Evolutionary conservation across 2,113 vertebrate species (phyloP), one percentile per base, ranked within the genome.

Genomic region (Circaetus cinerascens): DNA sequence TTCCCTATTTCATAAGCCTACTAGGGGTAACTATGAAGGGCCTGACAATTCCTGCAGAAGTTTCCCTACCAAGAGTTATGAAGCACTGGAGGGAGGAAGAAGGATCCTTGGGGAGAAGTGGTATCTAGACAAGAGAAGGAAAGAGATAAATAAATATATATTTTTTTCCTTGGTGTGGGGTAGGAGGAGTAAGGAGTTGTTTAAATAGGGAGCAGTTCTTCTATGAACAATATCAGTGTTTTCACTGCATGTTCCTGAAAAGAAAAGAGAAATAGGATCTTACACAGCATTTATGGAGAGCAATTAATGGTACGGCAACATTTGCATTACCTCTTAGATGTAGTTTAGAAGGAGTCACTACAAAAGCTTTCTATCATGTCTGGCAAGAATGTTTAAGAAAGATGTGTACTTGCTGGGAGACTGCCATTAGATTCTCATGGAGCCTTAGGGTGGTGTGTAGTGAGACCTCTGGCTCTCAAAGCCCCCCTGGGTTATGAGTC

Each of bases 161-260:
- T 4, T 20, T 12, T 40, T 14, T 15, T 8, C 3, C 2, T 79
- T 3, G 0, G 8, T 72, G 30, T 36, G 19, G 21, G 32, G 13
- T 41, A 38, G 59, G 30, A 90, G 30, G 38, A 75, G 9, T 64
- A 22, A 67, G 34, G 30, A 85, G 26, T 30, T 53, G 15, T 77
- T 86, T 57, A 51, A 53, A n/a, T 17, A 41, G 48, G 23, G 50
- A 71, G 5, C 11, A 48, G 14, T 67, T 71, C 26, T 88, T 69
- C 55, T 32, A 41, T 72, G 27, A 72, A 48, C 43, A 48, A 2
- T n/a, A 56, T 18, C 26, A 10, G 18, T 45, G 41, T 67, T 41
- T 62, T 68, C 21, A 45, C 41, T 82, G 72, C 29, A n/a, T 40
- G 8, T 32, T 64, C 22, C 57, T 86, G 74, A 25, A 66, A 56